Conservation (phyloP, 2,113 vertebrate genomes). For the Silurus glanis region DNA sequence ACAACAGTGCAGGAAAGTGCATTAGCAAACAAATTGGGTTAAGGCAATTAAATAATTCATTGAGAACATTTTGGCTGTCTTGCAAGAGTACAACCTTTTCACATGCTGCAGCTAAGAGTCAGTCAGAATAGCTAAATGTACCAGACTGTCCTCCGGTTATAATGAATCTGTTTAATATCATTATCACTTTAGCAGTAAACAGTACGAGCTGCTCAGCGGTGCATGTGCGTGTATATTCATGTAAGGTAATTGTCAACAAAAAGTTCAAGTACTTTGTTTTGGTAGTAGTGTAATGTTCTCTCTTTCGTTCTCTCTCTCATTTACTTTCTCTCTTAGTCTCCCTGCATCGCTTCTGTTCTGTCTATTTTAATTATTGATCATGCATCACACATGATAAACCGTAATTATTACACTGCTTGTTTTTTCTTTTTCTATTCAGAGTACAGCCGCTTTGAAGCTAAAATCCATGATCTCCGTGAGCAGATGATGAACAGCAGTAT, state of each 20-base stretch:
- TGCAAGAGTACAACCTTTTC: constrained; percentile 23
- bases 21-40: constrained; percentile 22
- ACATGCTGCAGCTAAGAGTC: constrained; percentile 8
- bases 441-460: constrained; percentile 95
- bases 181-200: background rate
- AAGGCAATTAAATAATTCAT: constrained; percentile 39
- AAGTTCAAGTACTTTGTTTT: background rate
- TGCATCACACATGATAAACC: background rate
- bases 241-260: constrained; percentile 1
- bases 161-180: constrained; percentile 22
- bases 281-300: background rate
- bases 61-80: constrained; percentile 12
- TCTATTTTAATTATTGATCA: constrained; percentile 6
- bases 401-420: background rate
- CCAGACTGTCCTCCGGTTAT: background rate
- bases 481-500: constrained; percentile 99
- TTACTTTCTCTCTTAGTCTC: constrained; percentile 6
- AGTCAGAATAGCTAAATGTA: constrained; percentile 16
- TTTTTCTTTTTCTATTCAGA: constrained; percentile 65
- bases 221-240: background rate
- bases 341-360: background rate
- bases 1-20: background rate
- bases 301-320: background rate
- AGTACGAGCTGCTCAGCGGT: background rate
- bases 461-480: constrained; percentile 96